Evolutionary conservation across 1,140 invertebrate species (phyloP).

Genomic region (Caerostris extrusa): DNA sequence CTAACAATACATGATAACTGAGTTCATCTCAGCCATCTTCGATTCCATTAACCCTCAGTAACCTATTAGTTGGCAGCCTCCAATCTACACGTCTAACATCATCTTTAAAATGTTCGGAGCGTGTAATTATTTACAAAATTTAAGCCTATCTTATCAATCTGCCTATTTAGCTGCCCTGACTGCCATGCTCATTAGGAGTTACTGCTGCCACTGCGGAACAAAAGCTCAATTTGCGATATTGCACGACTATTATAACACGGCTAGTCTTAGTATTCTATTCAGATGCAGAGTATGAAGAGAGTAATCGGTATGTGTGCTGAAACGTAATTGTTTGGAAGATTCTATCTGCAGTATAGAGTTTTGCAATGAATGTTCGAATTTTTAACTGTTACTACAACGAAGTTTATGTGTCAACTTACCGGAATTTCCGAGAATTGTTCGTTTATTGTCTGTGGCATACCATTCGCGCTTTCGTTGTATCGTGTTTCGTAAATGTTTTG

Average conservation of each 20-base stretch:
- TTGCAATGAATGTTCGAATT: background rate
- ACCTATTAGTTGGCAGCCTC: background rate
- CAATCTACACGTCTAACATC: background rate
- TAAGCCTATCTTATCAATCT: slow-evolving; percentile 1
- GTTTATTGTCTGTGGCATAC: background rate
- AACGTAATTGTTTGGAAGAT: slow-evolving; percentile 7
- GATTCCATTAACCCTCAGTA: background rate
- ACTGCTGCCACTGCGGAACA: background rate
- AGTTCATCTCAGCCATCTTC: background rate
- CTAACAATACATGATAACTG: too few species aligned
- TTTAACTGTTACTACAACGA: background rate
- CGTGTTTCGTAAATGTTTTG: background rate
- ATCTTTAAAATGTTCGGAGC: background rate
- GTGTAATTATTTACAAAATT: slow-evolving; percentile 33
- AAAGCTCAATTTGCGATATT: slow-evolving; percentile 17
- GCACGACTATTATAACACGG: background rate
- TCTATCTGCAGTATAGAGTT: background rate
- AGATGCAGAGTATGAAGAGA: background rate
- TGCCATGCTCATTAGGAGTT: background rate
- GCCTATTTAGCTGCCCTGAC: background rate
- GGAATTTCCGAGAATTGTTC: background rate
- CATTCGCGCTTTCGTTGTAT: background rate
- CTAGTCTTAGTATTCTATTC: background rate
- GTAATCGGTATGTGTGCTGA: background rate
- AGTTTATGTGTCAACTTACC: background rate